Conservation (phyloP, 2,113 vertebrate species). For the Ginglymostoma cirratum region DNA sequence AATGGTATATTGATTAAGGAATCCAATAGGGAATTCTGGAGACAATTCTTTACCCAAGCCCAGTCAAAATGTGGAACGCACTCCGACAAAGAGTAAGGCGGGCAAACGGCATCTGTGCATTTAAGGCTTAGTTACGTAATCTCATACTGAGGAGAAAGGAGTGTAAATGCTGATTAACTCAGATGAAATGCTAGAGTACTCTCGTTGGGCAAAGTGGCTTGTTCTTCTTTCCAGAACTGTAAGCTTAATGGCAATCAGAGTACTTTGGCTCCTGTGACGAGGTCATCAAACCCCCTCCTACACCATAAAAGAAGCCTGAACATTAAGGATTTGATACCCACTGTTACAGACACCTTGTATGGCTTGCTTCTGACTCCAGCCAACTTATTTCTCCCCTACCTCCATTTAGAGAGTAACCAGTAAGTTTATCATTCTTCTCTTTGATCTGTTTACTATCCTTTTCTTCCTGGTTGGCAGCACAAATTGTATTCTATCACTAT, state of each 20-base stretch:
- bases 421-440: background rate
- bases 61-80: background rate
- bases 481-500: background rate
- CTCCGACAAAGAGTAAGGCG: background rate
- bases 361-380: background rate
- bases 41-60: no score
- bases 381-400: background rate
- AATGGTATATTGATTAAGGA: background rate
- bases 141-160: background rate
- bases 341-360: background rate
- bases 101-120: background rate
- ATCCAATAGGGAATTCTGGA: background rate
- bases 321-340: background rate
- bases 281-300: background rate
- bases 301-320: background rate
- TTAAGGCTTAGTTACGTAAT: background rate
- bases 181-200: background rate
- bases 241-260: no score
- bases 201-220: background rate
- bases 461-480: background rate
- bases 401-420: background rate
- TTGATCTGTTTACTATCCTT: background rate
- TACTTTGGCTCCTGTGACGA: background rate
- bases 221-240: background rate
- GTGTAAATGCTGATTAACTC: background rate